phyloP scores from a whole-genome alignment of 2,888 invertebrate genomes.

The Spialia ferax region DNA sequence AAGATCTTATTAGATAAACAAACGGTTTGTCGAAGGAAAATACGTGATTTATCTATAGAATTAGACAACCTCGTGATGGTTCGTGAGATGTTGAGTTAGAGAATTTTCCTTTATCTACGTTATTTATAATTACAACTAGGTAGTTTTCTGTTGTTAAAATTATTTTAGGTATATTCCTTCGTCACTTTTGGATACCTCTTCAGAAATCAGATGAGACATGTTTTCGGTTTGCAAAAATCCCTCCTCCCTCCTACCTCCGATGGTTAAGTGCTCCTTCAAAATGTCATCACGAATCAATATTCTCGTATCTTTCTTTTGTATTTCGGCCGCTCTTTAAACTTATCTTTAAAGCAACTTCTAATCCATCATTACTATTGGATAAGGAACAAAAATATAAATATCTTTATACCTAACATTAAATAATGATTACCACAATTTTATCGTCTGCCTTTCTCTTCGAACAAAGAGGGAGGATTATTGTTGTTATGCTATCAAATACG shows the following conservation, averaged over 20 bases:
- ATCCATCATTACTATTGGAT: not conserved
- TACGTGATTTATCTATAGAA: slow-evolving; percentile 26
- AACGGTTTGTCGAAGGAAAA: slow-evolving; percentile 41
- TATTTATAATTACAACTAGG: too few species aligned
- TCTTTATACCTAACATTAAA: not conserved
- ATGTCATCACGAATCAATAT: too few species aligned
- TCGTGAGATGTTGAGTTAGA: not conserved
- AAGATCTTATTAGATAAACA: slow-evolving; percentile 45
- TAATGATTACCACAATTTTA: slow-evolving; percentile 50
- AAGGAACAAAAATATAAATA: not conserved
- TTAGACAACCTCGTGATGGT: slow-evolving; percentile 17
- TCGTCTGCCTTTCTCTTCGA: slow-evolving; percentile 13
- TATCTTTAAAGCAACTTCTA: not conserved
- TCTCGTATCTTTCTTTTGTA: too few species aligned
- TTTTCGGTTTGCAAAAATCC: too few species aligned
- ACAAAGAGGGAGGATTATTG: not conserved
- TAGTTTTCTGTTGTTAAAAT: too few species aligned
- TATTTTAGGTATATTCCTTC: too few species aligned
- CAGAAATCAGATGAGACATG: too few species aligned
- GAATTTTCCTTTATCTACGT: not conserved
- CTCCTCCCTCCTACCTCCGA: too few species aligned
- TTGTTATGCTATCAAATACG: not conserved
- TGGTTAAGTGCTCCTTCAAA: too few species aligned
- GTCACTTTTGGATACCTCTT: too few species aligned
- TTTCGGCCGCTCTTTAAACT: too few species aligned